Evolutionary conservation across 2,113 vertebrate species (phyloP).

Genomic region (Trachemys scripta): DNA sequence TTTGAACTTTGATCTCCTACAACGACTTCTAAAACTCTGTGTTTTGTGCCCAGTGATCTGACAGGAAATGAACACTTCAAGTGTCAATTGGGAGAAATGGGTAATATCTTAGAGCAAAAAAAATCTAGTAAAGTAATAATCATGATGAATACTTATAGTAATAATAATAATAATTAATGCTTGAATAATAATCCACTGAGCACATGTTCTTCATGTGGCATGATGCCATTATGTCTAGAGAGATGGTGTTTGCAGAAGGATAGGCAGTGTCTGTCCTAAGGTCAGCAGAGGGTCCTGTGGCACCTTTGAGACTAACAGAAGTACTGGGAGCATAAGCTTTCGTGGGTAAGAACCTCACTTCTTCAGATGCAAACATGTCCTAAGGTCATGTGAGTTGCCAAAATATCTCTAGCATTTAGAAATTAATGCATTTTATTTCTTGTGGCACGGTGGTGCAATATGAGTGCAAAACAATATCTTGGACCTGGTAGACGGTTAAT

Average conservation of each 20-base stretch:
- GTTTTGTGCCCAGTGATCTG: background rate
- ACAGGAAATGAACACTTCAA: background rate
- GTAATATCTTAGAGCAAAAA: background rate
- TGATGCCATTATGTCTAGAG: rapidly evolving
- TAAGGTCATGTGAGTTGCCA: background rate
- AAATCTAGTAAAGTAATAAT: rapidly evolving
- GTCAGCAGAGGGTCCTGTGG: too few relatives aligned
- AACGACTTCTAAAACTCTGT: background rate
- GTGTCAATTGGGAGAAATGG: background rate
- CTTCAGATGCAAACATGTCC: too few relatives aligned
- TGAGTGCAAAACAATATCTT: background rate
- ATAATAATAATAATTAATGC: background rate
- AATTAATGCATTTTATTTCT: background rate
- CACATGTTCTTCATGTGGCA: background rate
- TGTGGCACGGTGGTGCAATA: background rate
- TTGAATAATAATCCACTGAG: background rate
- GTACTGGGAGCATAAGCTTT: too few relatives aligned
- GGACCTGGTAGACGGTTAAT: background rate
- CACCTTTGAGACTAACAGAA: too few relatives aligned
- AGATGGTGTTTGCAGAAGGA: background rate
- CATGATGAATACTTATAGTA: background rate
- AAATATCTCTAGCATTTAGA: rapidly evolving
- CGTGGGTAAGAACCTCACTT: too few relatives aligned
- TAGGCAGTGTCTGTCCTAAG: too few relatives aligned
- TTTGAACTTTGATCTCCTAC: background rate